Evolutionary conservation across 35 echinoderm and acorn worm genomes (phyloP).

Genomic region (Nesometra sesokonis): DNA sequence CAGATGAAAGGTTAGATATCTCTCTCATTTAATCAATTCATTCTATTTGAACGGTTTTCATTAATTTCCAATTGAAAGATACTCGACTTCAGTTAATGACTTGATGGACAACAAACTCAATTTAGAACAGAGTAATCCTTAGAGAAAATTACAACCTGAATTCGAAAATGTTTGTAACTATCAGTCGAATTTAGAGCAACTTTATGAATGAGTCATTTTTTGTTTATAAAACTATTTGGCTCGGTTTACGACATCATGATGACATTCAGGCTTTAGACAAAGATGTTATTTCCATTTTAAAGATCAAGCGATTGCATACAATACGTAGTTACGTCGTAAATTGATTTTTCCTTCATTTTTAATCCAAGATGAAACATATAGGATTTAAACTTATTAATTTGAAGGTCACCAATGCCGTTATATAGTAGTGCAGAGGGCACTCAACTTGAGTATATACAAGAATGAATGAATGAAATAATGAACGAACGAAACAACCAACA

Average conservation of each 20-base stretch:
- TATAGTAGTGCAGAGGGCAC: too few species aligned
- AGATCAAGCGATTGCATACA: neutral
- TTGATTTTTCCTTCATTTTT: too few species aligned
- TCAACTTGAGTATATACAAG: too few species aligned
- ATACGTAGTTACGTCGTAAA: too few species aligned
- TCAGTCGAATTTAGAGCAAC: neutral
- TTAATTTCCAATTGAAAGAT: neutral
- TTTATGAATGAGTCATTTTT: neutral
- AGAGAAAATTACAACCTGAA: neutral
- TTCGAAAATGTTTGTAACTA: neutral
- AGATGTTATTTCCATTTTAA: neutral
- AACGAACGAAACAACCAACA: too few species aligned
- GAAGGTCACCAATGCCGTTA: too few species aligned
- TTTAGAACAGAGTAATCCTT: neutral
- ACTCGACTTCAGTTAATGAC: neutral
- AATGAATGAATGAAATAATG: too few species aligned
- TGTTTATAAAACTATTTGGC: neutral
- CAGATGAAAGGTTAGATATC: neutral
- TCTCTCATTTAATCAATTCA: neutral
- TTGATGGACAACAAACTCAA: neutral
- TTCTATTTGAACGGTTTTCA: neutral
- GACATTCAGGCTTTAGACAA: neutral
- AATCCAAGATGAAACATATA: too few species aligned
- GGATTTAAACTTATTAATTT: too few species aligned
- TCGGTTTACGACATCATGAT: neutral